Evolutionary conservation across 2,888 invertebrate genomes (phyloP).

Genomic region (Celastrina argiolus): DNA sequence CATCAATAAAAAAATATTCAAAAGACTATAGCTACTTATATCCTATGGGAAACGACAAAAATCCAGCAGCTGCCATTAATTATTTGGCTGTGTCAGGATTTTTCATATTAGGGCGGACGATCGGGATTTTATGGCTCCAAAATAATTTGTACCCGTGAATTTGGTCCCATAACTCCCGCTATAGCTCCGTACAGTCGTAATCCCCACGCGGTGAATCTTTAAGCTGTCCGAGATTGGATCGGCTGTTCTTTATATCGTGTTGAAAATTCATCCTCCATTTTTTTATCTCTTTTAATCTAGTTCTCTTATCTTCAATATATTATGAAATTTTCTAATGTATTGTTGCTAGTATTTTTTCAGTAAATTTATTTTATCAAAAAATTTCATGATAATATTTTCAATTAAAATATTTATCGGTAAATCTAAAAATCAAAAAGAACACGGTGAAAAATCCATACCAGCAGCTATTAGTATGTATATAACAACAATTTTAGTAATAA

Average conservation of each 20-base stretch:
- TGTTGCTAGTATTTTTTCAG: no score
- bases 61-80: neutral
- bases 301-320: neutral
- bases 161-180: constrained; percentile 53
- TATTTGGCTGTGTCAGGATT: constrained; percentile 4
- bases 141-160: constrained; percentile 54
- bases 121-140: constrained; percentile 39
- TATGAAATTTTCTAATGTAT: neutral
- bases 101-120: constrained; percentile 6
- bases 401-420: no score
- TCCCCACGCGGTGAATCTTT: constrained; percentile 55
- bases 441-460: no score
- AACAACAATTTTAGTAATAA: no score
- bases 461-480: no score
- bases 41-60: neutral
- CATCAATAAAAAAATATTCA: no score
- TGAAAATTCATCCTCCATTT: constrained; percentile 23
- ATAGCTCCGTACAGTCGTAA: constrained; percentile 40
- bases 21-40: no score
- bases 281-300: neutral
- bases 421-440: no score
- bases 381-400: no score
- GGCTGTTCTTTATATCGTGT: constrained; percentile 46
- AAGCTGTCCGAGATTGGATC: constrained; percentile 60
- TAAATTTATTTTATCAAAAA: no score